Conservation (phyloP, 2,888 invertebrate species). For the Cheilosia pagana region DNA sequence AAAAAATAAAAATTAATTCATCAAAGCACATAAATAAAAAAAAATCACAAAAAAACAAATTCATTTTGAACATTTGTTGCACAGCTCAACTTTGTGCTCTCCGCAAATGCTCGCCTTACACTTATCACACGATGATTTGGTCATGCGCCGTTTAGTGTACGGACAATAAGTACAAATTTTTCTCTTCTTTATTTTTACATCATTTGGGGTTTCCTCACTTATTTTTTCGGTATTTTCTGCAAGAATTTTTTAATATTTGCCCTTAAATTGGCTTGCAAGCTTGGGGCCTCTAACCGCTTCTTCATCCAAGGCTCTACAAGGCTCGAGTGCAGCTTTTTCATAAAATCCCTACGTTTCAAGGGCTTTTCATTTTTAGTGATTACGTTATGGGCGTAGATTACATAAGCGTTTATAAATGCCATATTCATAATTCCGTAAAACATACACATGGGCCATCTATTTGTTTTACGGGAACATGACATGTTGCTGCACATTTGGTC, state of each 20-base stretch:
- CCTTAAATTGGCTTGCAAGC: too few species aligned
- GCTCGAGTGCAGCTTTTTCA: constrained; percentile 4
- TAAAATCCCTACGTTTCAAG: constrained; percentile 6
- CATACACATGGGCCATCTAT: too few species aligned
- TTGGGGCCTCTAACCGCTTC: constrained; percentile 12
- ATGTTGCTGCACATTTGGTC: too few species aligned
- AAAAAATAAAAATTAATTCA: too few species aligned
- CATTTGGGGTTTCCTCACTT: too few species aligned
- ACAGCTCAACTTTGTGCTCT: constrained; percentile 13
- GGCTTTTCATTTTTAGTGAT: constrained; percentile 9
- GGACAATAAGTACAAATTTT: constrained; percentile 1
- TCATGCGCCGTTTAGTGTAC: background rate
- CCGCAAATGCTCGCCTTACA: constrained; percentile 1
- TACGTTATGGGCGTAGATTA: constrained; percentile 4
- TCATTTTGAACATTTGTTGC: background rate
- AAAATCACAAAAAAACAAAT: too few species aligned
- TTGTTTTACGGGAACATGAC: too few species aligned
- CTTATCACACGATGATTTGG: constrained; percentile 1
- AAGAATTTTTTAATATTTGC: too few species aligned
- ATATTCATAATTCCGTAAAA: constrained; percentile 19
- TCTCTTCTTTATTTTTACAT: background rate
- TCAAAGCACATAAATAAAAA: too few species aligned
- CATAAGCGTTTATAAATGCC: constrained; percentile 15
- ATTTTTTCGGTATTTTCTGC: too few species aligned
- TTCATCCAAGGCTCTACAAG: constrained; percentile 14